These are phyloP conservation scores for Malacoraja senta DNA, from an alignment of 2,797 vertebrate genomes.

Conservation along the genomic window DNA sequence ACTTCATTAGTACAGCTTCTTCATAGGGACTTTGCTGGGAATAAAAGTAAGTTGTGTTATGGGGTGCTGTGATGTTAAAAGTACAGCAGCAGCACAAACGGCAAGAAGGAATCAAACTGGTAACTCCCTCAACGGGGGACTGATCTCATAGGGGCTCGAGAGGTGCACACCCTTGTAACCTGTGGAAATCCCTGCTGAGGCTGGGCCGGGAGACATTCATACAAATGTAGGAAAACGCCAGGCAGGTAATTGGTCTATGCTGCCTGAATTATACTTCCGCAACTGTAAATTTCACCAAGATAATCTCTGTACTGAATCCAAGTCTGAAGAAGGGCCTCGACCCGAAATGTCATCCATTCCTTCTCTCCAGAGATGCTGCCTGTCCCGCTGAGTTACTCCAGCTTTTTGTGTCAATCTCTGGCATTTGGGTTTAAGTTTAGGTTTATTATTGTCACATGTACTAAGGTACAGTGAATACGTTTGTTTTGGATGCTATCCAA, in stretches of 20 bases:
- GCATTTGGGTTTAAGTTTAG: too few relatives aligned
- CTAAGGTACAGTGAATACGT: too few relatives aligned
- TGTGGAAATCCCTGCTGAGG: neutral
- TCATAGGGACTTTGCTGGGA: conserved; percentile 66
- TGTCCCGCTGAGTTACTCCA: too few relatives aligned
- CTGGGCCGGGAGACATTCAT: neutral
- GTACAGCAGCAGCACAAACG: neutral
- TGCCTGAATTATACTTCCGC: neutral
- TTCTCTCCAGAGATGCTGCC: too few relatives aligned
- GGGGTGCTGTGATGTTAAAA: neutral
- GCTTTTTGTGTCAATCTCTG: too few relatives aligned
- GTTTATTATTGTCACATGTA: too few relatives aligned
- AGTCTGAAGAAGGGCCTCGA: neutral
- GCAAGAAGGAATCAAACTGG: too few relatives aligned
- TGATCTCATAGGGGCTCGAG: too few relatives aligned
- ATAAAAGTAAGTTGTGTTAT: neutral
- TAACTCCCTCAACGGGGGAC: neutral
- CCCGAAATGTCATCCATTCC: too few relatives aligned
- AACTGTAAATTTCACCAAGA: too few relatives aligned
- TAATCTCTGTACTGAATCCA: too few relatives aligned
- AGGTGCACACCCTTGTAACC: neutral
- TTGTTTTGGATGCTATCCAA: too few relatives aligned
- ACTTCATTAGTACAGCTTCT: conserved; percentile 68
- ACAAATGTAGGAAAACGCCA: neutral
- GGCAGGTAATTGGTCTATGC: neutral